A percentile compares a stretch with the other conserved stretches of the same genome.
phyloP scores from a whole-genome alignment of 2,113 vertebrate species.

The Nettapus auritus region DNA sequence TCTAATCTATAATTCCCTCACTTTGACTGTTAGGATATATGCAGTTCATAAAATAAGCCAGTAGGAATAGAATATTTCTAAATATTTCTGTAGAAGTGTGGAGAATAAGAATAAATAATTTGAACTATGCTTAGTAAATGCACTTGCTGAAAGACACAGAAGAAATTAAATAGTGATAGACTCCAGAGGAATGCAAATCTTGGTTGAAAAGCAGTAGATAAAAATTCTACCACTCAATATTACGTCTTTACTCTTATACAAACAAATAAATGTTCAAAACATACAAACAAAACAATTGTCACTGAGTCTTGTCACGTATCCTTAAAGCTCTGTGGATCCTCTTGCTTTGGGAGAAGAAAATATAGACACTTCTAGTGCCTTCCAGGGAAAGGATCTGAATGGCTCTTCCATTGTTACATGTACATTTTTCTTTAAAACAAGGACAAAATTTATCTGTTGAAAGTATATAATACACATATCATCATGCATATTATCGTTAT shows the following conservation, averaged over 20 bases:
- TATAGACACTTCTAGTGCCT: not conserved
- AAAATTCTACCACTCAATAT: not conserved
- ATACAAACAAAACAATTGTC: not conserved
- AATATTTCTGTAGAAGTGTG: not conserved
- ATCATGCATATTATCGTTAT: not conserved
- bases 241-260: not conserved
- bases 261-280: not conserved
- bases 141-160: not conserved
- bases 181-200: not conserved
- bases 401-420: not conserved
- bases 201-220: not conserved
- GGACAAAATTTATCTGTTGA: not conserved
- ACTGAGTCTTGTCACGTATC: not conserved
- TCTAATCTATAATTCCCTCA: not conserved
- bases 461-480: not conserved
- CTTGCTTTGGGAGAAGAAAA: not conserved
- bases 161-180: not conserved
- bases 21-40: not conserved
- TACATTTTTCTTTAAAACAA: not conserved
- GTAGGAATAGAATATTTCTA: not conserved
- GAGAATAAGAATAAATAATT: not conserved
- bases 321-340: not conserved
- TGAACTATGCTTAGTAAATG: not conserved
- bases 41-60: not conserved
- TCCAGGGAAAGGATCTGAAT: not conserved